Conservation (phyloP, 2,888 invertebrate genomes). For the Pammene fasciana region DNA sequence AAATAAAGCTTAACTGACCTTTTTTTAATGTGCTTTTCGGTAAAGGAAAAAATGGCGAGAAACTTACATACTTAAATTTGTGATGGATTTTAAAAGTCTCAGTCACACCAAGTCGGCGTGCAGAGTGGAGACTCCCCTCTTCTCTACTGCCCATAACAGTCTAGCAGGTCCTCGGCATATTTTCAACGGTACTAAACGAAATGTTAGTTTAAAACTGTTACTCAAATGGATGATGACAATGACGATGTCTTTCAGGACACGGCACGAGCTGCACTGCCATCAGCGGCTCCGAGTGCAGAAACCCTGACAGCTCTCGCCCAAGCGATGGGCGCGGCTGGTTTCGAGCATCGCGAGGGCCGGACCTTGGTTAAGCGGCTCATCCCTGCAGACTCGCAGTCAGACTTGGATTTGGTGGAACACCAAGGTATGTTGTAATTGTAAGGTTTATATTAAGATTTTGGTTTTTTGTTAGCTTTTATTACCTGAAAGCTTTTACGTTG, state of each 20-base stretch:
- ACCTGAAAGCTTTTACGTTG: too few relatives aligned
- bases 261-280: slow-evolving; percentile 57
- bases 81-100: too few relatives aligned
- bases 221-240: neutral
- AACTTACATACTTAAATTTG: too few relatives aligned
- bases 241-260: slow-evolving; percentile 55
- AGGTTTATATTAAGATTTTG: neutral
- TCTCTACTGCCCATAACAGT: too few relatives aligned
- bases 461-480: neutral
- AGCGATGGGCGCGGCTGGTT: slow-evolving; percentile 81
- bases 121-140: too few relatives aligned
- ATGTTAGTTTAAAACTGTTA: too few relatives aligned
- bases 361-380: slow-evolving; percentile 75
- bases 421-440: slow-evolving; percentile 65
- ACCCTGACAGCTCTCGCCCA: slow-evolving; percentile 76
- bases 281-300: slow-evolving; percentile 72
- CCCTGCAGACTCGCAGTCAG: slow-evolving; percentile 70
- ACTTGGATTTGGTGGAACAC: slow-evolving; percentile 76
- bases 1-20: too few relatives aligned
- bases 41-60: too few relatives aligned
- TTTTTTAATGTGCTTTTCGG: too few relatives aligned
- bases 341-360: slow-evolving; percentile 75
- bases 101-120: too few relatives aligned
- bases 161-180: too few relatives aligned
- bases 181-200: too few relatives aligned